Evolutionary conservation across 2,888 invertebrate species (phyloP).

Genomic region (Hyles lineata): DNA sequence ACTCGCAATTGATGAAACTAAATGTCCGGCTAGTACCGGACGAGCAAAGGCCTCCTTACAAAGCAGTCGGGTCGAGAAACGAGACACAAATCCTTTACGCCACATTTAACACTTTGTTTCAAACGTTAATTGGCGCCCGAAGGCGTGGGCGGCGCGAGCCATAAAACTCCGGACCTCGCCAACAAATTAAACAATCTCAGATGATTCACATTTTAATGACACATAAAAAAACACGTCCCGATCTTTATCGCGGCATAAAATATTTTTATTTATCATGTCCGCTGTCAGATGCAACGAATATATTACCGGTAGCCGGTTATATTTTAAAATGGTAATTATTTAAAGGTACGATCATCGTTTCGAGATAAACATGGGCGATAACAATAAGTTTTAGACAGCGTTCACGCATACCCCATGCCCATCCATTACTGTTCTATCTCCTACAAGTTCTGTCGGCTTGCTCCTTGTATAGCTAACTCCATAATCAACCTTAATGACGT

Average conservation of each 20-base stretch:
- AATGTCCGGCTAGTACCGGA: slow-evolving; percentile 35
- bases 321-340: slow-evolving; percentile 83
- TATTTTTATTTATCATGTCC: slow-evolving; percentile 81
- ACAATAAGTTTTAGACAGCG: slow-evolving; percentile 83
- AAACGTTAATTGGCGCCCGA: slow-evolving; percentile 59
- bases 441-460: slow-evolving; percentile 75
- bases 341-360: slow-evolving; percentile 80
- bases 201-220: slow-evolving; percentile 62
- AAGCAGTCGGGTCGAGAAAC: slow-evolving; percentile 27
- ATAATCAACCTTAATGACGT: slow-evolving; percentile 59
- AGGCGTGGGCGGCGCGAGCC: slow-evolving; percentile 53
- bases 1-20: slow-evolving; percentile 32
- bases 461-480: slow-evolving; percentile 47
- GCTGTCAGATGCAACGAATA: slow-evolving; percentile 82
- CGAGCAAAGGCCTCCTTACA: background rate
- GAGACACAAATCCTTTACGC: slow-evolving; percentile 53
- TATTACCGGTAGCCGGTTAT: slow-evolving; percentile 81
- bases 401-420: slow-evolving; percentile 83
- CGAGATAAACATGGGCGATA: slow-evolving; percentile 82
- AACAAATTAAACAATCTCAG: slow-evolving; percentile 65
- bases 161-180: slow-evolving; percentile 56
- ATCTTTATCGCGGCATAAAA: slow-evolving; percentile 54
- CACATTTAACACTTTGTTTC: slow-evolving; percentile 60
- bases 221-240: slow-evolving; percentile 29
- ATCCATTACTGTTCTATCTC: slow-evolving; percentile 84